These are phyloP conservation scores for Bibio marci DNA, from an alignment of 2,888 invertebrate species.

Conservation along the genomic window DNA sequence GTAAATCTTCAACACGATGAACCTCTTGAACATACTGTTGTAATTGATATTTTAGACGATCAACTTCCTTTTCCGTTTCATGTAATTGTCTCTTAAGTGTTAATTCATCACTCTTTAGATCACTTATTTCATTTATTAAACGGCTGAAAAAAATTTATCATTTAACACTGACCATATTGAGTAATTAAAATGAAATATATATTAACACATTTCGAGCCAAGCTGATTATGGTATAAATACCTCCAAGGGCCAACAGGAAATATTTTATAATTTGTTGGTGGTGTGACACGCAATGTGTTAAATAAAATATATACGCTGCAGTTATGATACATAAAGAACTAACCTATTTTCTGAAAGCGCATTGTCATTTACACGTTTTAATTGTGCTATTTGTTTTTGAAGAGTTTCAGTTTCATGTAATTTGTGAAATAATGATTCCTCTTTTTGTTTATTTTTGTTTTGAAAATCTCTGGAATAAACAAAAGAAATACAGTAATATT, in stretches of 20 bases:
- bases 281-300: no score
- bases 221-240: no score
- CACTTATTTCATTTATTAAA: conserved; percentile 53
- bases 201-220: no score
- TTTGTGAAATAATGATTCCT: conserved; percentile 22
- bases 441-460: conserved; percentile 19
- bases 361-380: conserved; percentile 24
- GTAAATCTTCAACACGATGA: conserved; percentile 57
- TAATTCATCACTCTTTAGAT: conserved; percentile 41
- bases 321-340: not conserved
- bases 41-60: conserved; percentile 53
- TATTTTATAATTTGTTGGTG: no score
- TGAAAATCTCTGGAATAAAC: conserved; percentile 18
- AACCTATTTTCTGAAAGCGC: conserved; percentile 26
- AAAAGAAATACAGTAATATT: no score
- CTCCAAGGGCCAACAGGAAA: no score
- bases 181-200: no score
- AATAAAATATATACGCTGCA: not conserved
- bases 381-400: conserved; percentile 22
- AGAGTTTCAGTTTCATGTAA: conserved; percentile 24
- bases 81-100: conserved; percentile 48
- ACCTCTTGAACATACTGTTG: conserved; percentile 72
- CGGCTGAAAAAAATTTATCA: conserved; percentile 41
- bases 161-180: no score
- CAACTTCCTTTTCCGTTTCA: conserved; percentile 50